These are phyloP conservation scores for Pygmarrhopalites habei DNA, from an alignment of 1,140 invertebrate genomes.

Conservation along the genomic window DNA sequence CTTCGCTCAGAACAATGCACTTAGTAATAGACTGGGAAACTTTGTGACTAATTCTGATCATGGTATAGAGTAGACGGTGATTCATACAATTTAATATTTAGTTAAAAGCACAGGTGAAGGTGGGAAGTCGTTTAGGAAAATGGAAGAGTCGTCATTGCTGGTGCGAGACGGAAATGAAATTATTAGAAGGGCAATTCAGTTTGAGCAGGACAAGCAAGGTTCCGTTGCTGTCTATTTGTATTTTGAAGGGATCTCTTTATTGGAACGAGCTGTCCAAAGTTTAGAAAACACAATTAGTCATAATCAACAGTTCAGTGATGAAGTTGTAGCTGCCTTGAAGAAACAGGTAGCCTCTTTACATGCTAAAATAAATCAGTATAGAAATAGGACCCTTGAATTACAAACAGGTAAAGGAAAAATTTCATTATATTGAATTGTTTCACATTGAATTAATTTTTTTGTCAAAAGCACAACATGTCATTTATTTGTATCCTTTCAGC, in stretches of 20 bases:
- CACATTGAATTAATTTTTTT: not conserved
- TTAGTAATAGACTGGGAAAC: too few species aligned
- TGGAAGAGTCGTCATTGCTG: too few species aligned
- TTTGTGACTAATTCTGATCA: too few species aligned
- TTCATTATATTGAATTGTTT: not conserved
- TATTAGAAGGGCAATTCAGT: too few species aligned
- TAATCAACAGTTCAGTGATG: constrained; percentile 43
- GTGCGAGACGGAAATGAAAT: too few species aligned
- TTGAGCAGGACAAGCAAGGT: constrained; percentile 41
- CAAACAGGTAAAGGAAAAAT: constrained; percentile 16
- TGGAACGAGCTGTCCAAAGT: constrained; percentile 32
- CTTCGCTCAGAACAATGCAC: too few species aligned
- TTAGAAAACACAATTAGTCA: constrained; percentile 5
- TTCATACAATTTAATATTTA: too few species aligned
- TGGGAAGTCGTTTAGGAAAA: too few species aligned
- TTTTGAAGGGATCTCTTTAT: constrained; percentile 41
- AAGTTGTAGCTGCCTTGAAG: constrained; percentile 19
- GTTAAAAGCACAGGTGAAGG: too few species aligned
- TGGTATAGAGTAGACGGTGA: too few species aligned
- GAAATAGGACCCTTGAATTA: constrained; percentile 12
- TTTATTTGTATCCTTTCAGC: not conserved
- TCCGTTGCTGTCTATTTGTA: constrained; percentile 51
- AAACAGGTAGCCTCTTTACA: constrained; percentile 6
- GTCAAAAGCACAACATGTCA: not conserved
- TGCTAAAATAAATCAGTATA: constrained; percentile 19